Conservation (phyloP, 2,797 vertebrate genomes). For the Nannoperca obscura region DNA sequence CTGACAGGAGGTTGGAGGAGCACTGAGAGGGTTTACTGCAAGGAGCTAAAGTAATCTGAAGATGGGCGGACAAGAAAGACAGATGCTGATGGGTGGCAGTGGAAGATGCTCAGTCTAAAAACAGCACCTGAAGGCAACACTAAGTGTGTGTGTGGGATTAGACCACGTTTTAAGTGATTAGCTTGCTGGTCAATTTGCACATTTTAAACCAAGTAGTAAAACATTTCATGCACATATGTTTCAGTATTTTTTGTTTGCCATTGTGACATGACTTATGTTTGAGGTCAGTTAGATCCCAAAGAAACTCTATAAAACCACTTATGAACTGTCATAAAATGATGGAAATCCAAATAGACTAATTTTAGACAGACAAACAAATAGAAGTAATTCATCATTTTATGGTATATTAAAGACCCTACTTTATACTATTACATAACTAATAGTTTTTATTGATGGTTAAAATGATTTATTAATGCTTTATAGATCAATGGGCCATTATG, state of each 20-base stretch:
- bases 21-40: conserved; percentile 46
- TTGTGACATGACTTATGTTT: too few species aligned
- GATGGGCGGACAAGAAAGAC: conserved; percentile 51
- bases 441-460: neutral
- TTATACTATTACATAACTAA: neutral
- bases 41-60: conserved; percentile 62
- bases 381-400: too few species aligned
- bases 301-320: neutral
- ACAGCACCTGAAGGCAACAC: conserved; percentile 25
- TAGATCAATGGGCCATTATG: neutral
- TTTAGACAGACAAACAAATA: neutral
- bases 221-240: neutral
- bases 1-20: conserved; percentile 62
- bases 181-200: neutral
- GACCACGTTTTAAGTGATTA: conserved; percentile 3
- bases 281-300: too few species aligned
- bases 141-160: neutral
- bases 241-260: neutral
- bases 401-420: too few species aligned
- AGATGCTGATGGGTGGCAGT: conserved; percentile 52
- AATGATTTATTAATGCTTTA: neutral
- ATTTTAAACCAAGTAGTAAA: neutral
- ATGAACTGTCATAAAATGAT: neutral
- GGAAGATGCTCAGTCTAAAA: conserved; percentile 20
- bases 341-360: neutral